Evolutionary conservation across 2,888 invertebrate species (phyloP), one percentile per base, ranked within the genome.

Genomic region (Platycheirus albimanus): DNA sequence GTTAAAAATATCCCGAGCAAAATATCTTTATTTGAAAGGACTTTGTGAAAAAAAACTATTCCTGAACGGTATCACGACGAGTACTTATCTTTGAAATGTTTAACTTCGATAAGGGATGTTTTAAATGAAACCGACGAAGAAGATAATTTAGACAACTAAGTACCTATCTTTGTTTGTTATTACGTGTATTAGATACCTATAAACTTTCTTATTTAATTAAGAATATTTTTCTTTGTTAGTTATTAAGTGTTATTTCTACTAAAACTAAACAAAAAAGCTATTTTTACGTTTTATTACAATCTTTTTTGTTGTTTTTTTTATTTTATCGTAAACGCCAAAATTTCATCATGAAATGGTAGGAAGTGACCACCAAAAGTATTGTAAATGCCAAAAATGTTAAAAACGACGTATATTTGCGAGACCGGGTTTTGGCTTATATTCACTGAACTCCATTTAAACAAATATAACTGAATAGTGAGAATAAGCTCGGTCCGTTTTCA

Each of bases 41-140:
- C 43, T 58, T 58, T 58, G 28, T 58, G 24, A 24, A 61, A 61
- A 61, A 45, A 30, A 30, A 43, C 43, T 58, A 20, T 54, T 54
- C 54, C 58, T 13, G 24, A 24, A 56, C 13, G 56, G 41, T 41
- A 56, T 56, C 54, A 56, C 15, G 30, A 56, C 19, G 36, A 41
- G 11, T 45, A 61, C 17, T 45, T 45, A 30, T 28, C 61, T 28
- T 61, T 61, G 7, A 17, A 43, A 17, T 61, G 5, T 6, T 11
- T 13, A 8, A 6, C 30, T 2, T 3, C 17, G 15, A 30, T 61
- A 4, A 2, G 17, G 2, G 17, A 61, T 43, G 30, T 17, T 30
- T 45, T 28, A 45, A 61, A 30, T 45, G 43, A 61, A n/a, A n/a
- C n/a, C n/a, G n/a, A n/a, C n/a, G n/a, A n/a, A n/a, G n/a, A n/a